Evolutionary conservation across 53 echinoderm and acorn worm genomes (phyloP).

Genomic region (Astropecten irregularis): DNA sequence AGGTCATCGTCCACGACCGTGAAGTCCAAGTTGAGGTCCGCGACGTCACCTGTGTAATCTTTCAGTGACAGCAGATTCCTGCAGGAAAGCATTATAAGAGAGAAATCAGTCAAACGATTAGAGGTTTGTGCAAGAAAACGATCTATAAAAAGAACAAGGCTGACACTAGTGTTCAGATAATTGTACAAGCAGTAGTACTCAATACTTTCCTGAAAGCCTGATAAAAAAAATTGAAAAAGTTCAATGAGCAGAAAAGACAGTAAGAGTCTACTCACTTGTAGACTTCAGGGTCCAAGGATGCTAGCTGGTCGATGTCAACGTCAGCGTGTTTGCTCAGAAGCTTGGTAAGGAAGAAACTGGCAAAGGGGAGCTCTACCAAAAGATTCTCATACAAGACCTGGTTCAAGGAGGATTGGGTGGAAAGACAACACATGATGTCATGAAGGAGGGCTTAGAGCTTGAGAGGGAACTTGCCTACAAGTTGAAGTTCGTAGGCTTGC

Average conservation of each 20-base stretch:
- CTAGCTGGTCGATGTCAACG: slow-evolving; percentile 97
- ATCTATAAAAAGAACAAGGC: no score
- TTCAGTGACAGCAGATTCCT: slow-evolving; percentile 93
- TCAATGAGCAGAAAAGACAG: no score
- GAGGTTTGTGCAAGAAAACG: no score
- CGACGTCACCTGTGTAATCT: slow-evolving; percentile 87
- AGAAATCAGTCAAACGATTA: not conserved
- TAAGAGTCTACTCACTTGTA: slow-evolving; percentile 99
- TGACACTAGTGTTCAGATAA: no score
- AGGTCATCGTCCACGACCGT: slow-evolving; percentile 86
- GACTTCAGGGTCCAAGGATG: slow-evolving; percentile 94
- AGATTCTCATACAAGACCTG: slow-evolving; percentile 96
- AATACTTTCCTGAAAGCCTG: no score
- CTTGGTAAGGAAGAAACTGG: slow-evolving; percentile 99
- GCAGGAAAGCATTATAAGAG: no score
- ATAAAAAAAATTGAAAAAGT: no score
- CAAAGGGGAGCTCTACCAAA: slow-evolving; percentile 94
- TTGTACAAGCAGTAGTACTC: no score
- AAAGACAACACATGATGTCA: not conserved
- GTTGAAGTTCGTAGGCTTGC: not conserved
- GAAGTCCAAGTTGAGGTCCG: slow-evolving; percentile 83
- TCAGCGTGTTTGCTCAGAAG: slow-evolving; percentile 87
- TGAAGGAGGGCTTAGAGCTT: no score
- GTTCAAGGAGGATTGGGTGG: not conserved
- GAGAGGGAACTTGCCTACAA: not conserved